Percentiles rank a stretch among this genome's conserved stretches.
Conservation (phyloP, 2,113 vertebrate genomes). For the Alosa alosa region DNA sequence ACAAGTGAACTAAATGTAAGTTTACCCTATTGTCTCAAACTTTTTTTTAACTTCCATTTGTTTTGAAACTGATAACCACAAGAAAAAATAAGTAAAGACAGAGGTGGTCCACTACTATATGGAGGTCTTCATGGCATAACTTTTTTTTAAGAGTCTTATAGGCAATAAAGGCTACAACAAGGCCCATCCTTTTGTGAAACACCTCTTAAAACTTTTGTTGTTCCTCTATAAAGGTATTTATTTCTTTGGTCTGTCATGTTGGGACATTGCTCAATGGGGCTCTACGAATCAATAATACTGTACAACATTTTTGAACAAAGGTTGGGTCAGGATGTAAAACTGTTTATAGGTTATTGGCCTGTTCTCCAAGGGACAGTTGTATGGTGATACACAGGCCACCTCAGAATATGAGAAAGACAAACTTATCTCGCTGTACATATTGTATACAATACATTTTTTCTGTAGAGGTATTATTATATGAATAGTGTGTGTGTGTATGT, state of each 20-base stretch:
- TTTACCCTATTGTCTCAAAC: not conserved
- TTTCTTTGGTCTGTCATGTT: not conserved
- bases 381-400: constrained; percentile 60
- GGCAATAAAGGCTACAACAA: constrained; percentile 49
- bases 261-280: constrained; percentile 32
- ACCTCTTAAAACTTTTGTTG: not conserved
- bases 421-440: constrained; percentile 79
- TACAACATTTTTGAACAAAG: constrained; percentile 15
- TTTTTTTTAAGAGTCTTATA: constrained; percentile 37
- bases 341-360: constrained; percentile 22
- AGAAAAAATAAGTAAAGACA: not conserved
- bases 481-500: constrained; percentile 62
- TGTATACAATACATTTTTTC: constrained; percentile 82
- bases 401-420: constrained; percentile 59
- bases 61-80: not conserved
- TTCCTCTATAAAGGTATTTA: not conserved
- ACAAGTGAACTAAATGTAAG: not conserved
- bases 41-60: not conserved
- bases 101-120: not conserved
- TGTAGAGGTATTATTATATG: constrained; percentile 86
- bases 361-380: constrained; percentile 47
- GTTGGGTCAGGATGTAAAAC: constrained; percentile 33
- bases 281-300: constrained; percentile 20
- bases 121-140: constrained; percentile 6
- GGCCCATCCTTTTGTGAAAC: constrained; percentile 18